A percentile compares a stretch with the other conserved stretches of the same genome.
phyloP scores from a whole-genome alignment of 2,888 invertebrate species.

The Caenorhabditis auriculariae region DNA sequence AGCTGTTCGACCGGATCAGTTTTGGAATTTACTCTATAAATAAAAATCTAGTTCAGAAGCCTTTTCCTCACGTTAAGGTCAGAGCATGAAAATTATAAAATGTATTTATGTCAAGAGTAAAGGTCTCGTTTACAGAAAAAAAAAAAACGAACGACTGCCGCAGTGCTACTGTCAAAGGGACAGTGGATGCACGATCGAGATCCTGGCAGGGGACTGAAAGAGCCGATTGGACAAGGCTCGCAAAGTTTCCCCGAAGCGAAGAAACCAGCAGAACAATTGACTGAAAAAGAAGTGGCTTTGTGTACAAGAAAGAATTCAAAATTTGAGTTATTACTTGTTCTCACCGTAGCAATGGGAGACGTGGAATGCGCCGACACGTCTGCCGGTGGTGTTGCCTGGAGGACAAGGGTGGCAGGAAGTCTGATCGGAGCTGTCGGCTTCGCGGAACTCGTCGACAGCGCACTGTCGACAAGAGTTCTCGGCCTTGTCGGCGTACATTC shows the following conservation, averaged over 20 bases:
- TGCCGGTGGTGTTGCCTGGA: conserved; percentile 3
- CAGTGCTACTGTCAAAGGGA: conserved; percentile 11
- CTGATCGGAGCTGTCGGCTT: background rate
- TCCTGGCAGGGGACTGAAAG: conserved; percentile 4
- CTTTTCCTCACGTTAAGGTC: too few relatives aligned
- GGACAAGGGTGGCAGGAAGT: conserved; percentile 10
- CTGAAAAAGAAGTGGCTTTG: background rate
- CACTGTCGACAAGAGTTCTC: conserved; percentile 9
- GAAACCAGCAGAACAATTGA: conserved; percentile 3
- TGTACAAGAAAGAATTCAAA: conserved; percentile 3
- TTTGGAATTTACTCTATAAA: too few relatives aligned
- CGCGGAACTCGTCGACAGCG: conserved; percentile 8
- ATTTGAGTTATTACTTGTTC: background rate
- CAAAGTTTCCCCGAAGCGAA: background rate
- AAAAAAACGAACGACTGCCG: conserved; percentile 3
- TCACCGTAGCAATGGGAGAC: conserved; percentile 18
- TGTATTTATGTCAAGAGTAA: too few relatives aligned
- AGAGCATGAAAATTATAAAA: too few relatives aligned
- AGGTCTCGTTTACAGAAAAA: too few relatives aligned
- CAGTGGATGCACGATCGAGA: conserved; percentile 10
- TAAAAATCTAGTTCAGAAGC: too few relatives aligned
- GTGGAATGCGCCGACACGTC: conserved; percentile 6
- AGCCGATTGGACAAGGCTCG: conserved; percentile 10
- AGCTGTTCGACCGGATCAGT: too few relatives aligned
- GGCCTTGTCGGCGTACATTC: conserved; percentile 16